Evolutionary conservation across 2,888 invertebrate genomes (phyloP).

Genomic region (Tenthredo amoena): DNA sequence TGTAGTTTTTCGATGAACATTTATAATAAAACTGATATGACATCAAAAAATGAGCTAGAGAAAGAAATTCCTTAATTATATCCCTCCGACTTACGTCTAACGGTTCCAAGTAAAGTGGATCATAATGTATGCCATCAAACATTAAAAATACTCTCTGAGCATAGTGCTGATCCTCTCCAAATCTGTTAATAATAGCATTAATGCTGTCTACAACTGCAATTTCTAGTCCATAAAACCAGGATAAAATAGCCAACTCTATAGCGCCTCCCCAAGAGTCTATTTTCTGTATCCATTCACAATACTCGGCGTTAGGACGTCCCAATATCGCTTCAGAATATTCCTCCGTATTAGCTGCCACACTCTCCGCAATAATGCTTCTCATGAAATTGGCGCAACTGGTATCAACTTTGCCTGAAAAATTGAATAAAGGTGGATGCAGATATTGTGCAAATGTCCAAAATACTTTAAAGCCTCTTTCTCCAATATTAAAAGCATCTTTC

Average conservation of each 20-base stretch:
- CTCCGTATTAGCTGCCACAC: conserved; percentile 87
- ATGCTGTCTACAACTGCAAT: conserved; percentile 96
- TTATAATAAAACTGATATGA: neutral
- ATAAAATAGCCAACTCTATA: conserved; percentile 94
- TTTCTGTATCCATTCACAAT: conserved; percentile 94
- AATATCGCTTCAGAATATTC: conserved; percentile 93
- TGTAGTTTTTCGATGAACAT: neutral
- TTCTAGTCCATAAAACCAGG: conserved; percentile 92
- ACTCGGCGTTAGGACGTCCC: conserved; percentile 90
- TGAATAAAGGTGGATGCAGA: neutral
- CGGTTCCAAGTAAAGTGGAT: conserved; percentile 93
- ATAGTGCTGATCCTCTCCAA: conserved; percentile 95
- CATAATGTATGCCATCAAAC: conserved; percentile 98
- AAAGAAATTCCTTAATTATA: neutral
- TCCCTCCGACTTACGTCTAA: conserved; percentile 82
- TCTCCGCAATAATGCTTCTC: conserved; percentile 92
- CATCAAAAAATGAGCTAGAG: neutral
- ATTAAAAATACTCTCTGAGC: conserved; percentile 91
- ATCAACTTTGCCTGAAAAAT: conserved; percentile 84
- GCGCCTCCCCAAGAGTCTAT: conserved; percentile 97
- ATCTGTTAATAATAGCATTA: conserved; percentile 93
- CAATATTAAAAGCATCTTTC: conserved; percentile 56
- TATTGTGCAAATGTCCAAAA: neutral
- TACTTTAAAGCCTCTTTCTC: neutral
- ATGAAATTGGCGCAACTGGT: conserved; percentile 87